A percentile compares a stretch with the other conserved stretches of the same genome.
phyloP scores from a whole-genome alignment of 1,140 invertebrate genomes.

The Drosophila subpulchrella region DNA sequence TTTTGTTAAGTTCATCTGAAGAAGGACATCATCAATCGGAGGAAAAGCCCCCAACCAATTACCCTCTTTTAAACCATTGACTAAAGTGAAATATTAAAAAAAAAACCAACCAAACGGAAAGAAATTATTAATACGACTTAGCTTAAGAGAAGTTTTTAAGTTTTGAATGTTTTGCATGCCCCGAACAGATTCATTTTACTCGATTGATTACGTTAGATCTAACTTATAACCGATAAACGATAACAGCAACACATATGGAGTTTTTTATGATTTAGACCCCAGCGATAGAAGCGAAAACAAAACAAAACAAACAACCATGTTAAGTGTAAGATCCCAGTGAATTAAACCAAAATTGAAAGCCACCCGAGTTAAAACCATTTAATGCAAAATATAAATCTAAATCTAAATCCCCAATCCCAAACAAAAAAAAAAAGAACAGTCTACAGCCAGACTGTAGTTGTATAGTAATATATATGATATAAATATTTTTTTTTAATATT shows the following conservation, averaged over 20 bases:
- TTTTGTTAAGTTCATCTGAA: slow-evolving; percentile 27
- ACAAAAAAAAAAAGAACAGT: slow-evolving; percentile 33
- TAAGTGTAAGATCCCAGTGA: slow-evolving; percentile 55
- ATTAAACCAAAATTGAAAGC: slow-evolving; percentile 52
- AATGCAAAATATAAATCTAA: slow-evolving; percentile 7
- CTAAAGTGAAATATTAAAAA: slow-evolving; percentile 43
- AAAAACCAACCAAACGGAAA: slow-evolving; percentile 24
- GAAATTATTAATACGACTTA: slow-evolving; percentile 5
- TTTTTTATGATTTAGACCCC: slow-evolving; percentile 56
- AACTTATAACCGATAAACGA: slow-evolving; percentile 1
- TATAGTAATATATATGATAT: slow-evolving; percentile 51
- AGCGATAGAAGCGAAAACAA: slow-evolving; percentile 27
- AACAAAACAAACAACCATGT: slow-evolving; percentile 9
- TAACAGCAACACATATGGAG: slow-evolving; percentile 5
- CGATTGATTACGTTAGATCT: slow-evolving; percentile 23
- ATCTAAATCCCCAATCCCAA: neutral
- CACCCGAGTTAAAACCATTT: slow-evolving; percentile 30
- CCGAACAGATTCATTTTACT: slow-evolving; percentile 30
- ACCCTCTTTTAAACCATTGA: slow-evolving; percentile 63
- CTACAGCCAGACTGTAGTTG: slow-evolving; percentile 64
- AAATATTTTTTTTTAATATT: slow-evolving; percentile 64
- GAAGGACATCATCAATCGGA: slow-evolving; percentile 1
- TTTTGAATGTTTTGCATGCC: slow-evolving; percentile 36
- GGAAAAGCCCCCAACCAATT: slow-evolving; percentile 1
- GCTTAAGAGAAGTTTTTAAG: slow-evolving; percentile 29